Conservation (phyloP, 2,113 vertebrate species). For the Chionodraco myersi region DNA sequence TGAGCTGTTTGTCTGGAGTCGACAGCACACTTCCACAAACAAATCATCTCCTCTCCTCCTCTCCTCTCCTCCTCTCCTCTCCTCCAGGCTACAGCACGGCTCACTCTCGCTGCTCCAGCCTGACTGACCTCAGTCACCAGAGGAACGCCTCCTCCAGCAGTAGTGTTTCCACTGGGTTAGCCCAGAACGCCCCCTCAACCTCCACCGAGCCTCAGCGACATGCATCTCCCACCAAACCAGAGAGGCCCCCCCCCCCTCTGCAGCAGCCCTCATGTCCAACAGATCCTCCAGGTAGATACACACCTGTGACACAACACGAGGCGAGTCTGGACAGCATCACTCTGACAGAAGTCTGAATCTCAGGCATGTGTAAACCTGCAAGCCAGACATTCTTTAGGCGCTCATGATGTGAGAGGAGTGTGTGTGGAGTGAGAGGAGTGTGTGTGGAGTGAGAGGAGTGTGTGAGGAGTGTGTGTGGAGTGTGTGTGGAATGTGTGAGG, state of each 20-base stretch:
- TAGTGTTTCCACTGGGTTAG: conserved; percentile 37
- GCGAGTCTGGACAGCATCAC: conserved; percentile 17
- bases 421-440: neutral
- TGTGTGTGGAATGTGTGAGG: neutral
- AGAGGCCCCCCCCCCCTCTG: conserved; percentile 68
- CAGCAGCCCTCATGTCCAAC: conserved; percentile 54
- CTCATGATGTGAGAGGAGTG: neutral
- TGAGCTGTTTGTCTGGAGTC: no score
- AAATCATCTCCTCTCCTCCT: neutral
- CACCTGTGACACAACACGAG: conserved; percentile 8
- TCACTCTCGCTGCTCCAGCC: conserved; percentile 71
- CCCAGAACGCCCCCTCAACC: conserved; percentile 39
- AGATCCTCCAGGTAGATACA: conserved; percentile 66
- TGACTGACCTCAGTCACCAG: conserved; percentile 68
- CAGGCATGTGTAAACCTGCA: conserved; percentile 36
- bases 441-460: neutral
- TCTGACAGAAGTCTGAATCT: conserved; percentile 1
- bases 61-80: no score
- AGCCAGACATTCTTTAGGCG: conserved; percentile 1
- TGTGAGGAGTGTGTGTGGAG: neutral
- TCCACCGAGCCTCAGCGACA: conserved; percentile 38
- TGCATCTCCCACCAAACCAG: conserved; percentile 56
- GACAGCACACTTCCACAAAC: no score
- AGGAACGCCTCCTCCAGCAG: conserved; percentile 68
- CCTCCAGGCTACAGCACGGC: conserved; percentile 66